phyloP scores from a whole-genome alignment of 2,113 vertebrate genomes.

The Callocephalon fimbriatum region DNA sequence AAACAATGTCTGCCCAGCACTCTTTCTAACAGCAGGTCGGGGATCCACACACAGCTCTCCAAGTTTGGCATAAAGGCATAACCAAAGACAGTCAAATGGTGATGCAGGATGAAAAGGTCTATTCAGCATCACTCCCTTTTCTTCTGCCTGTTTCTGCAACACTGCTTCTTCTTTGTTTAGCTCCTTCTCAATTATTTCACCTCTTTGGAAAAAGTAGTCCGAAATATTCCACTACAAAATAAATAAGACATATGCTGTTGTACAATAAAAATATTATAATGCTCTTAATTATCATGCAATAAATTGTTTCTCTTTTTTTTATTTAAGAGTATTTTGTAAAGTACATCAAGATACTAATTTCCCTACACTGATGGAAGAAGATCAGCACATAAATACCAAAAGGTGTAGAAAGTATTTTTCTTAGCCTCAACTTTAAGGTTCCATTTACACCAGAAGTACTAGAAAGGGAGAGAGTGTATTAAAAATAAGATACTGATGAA shows the following conservation, averaged over 20 bases:
- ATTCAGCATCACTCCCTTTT: constrained; percentile 89
- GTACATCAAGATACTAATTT: background rate
- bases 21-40: constrained; percentile 95
- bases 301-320: background rate
- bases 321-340: background rate
- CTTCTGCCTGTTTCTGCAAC: constrained; percentile 90
- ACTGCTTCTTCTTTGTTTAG: constrained; percentile 90
- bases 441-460: background rate
- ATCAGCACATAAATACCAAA: background rate
- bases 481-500: background rate
- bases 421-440: background rate
- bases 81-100: constrained; percentile 96
- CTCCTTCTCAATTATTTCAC: constrained; percentile 94
- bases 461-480: background rate
- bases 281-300: background rate
- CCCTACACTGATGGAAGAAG: background rate
- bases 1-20: constrained; percentile 95
- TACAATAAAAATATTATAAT: background rate
- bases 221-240: constrained; percentile 97
- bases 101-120: constrained; percentile 95
- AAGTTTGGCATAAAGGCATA: constrained; percentile 95
- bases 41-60: constrained; percentile 96
- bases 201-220: constrained; percentile 98
- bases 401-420: background rate
- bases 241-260: background rate